Evolutionary conservation across 1,140 invertebrate species (phyloP).

Genomic region (Potamilus streckersoni): DNA sequence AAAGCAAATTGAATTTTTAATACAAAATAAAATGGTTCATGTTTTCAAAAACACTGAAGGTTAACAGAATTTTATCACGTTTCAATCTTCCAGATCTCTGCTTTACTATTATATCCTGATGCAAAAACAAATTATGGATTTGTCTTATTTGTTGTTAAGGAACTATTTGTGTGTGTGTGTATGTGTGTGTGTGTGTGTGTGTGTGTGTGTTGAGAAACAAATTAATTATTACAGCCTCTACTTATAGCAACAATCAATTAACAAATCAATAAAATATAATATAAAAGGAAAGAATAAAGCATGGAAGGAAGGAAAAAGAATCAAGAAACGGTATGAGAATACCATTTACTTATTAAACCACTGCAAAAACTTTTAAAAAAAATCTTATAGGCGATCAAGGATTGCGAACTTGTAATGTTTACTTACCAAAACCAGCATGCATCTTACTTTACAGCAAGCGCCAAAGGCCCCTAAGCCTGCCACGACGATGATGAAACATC

Average conservation of each 20-base stretch:
- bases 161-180: not conserved
- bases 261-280: not conserved
- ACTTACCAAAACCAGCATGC: conserved; percentile 29
- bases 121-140: too few relatives aligned
- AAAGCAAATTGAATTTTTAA: not conserved
- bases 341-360: not conserved
- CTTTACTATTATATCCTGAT: too few relatives aligned
- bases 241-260: not conserved
- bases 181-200: not conserved
- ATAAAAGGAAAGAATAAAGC: not conserved
- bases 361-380: not conserved
- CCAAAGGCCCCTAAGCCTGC: conserved; percentile 34
- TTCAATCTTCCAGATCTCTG: too few relatives aligned
- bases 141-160: not conserved
- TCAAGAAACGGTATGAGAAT: not conserved
- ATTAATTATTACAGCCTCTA: not conserved
- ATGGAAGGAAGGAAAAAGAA: not conserved
- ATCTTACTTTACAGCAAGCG: conserved; percentile 37
- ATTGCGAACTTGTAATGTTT: conserved; percentile 1
- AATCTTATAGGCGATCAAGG: not conserved
- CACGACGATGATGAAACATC: conserved; percentile 31
- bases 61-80: too few relatives aligned
- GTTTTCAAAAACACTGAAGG: too few relatives aligned
- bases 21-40: not conserved
- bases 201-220: not conserved